Percentiles rank a stretch among this genome's conserved stretches.
These are phyloP conservation scores for Elephas maximus DNA, from an alignment of 2,113 vertebrate genomes.

Conservation along the genomic window DNA sequence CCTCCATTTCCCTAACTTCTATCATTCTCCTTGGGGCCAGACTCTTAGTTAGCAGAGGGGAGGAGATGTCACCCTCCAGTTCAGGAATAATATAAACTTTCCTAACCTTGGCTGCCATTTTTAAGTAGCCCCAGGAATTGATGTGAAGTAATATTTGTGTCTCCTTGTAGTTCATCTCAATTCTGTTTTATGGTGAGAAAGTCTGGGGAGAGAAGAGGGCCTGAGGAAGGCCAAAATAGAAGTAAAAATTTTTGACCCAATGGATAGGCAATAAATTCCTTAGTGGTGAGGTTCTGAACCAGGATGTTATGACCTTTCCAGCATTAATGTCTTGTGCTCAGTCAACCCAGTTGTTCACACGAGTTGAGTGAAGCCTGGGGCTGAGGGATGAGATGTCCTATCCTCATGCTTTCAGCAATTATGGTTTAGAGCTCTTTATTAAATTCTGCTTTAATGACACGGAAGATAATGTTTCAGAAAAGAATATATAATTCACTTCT, in stretches of 20 bases:
- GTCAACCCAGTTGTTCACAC: not conserved
- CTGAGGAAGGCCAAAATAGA: conserved; percentile 15
- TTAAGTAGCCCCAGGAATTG: conserved; percentile 34
- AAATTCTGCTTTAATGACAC: conserved; percentile 42
- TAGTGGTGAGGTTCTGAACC: conserved; percentile 26
- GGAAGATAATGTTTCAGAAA: conserved; percentile 55
- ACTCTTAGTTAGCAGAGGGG: not conserved
- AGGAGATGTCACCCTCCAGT: not conserved
- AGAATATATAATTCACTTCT: conserved; percentile 8
- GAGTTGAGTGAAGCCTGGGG: not conserved
- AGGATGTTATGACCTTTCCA: not conserved
- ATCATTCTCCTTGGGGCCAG: not conserved
- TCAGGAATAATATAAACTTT: not conserved
- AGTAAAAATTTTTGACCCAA: conserved; percentile 49
- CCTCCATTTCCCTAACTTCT: not conserved
- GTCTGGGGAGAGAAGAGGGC: conserved; percentile 9
- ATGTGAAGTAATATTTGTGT: conserved; percentile 50
- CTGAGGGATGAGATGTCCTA: not conserved
- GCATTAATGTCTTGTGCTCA: not conserved
- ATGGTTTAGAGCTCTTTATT: not conserved
- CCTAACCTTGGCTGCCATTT: conserved; percentile 12
- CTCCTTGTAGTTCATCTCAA: conserved; percentile 9
- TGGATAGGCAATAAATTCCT: conserved; percentile 49
- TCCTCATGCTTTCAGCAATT: not conserved
- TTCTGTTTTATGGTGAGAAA: conserved; percentile 34